phyloP scores from a whole-genome alignment of 2,113 vertebrate species.

The Silurus asotus region DNA sequence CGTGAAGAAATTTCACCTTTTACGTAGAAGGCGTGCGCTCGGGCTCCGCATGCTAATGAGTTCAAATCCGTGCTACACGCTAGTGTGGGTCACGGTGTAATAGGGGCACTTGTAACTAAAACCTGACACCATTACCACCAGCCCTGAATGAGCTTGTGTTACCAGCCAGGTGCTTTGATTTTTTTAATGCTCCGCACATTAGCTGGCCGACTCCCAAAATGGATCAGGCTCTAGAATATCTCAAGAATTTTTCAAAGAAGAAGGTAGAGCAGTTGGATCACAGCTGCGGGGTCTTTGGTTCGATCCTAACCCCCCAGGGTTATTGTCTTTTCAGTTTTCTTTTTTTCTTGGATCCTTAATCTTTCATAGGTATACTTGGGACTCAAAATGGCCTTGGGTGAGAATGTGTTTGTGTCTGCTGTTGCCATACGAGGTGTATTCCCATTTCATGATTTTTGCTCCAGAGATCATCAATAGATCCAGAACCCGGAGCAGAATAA shows the following conservation, averaged over 20 bases:
- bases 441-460: not conserved
- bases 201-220: not conserved
- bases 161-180: too few relatives aligned
- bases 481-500: not conserved
- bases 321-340: not conserved
- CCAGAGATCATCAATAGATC: not conserved
- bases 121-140: not conserved
- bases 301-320: not conserved
- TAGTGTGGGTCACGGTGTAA: not conserved
- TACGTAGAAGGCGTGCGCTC: not conserved
- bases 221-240: not conserved
- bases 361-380: not conserved
- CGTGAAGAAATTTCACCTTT: conserved; percentile 11
- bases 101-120: not conserved
- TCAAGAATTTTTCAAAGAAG: not conserved
- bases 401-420: not conserved
- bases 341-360: too few relatives aligned
- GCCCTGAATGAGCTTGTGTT: not conserved
- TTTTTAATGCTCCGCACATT: too few relatives aligned
- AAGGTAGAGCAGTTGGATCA: not conserved
- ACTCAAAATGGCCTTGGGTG: not conserved
- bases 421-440: not conserved
- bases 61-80: not conserved
- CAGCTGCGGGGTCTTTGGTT: not conserved
- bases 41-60: not conserved